Evolutionary conservation across 2,888 invertebrate genomes (phyloP).

Genomic region (Sturmia bella): DNA sequence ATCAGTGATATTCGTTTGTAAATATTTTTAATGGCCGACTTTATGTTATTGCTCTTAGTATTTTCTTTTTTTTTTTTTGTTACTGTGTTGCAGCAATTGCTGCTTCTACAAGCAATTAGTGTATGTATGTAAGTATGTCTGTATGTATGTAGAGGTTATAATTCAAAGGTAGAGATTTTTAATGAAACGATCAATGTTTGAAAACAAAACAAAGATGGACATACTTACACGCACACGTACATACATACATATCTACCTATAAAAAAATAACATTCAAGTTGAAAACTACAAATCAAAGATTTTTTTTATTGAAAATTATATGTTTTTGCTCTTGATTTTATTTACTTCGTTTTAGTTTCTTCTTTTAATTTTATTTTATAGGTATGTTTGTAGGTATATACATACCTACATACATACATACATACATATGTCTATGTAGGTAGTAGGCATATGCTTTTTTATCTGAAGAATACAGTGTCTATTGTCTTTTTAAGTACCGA

Average conservation of each 20-base stretch:
- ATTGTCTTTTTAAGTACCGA: slow-evolving; percentile 67
- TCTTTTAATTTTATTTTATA: slow-evolving; percentile 4
- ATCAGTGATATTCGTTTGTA: slow-evolving; percentile 59
- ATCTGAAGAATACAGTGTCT: slow-evolving; percentile 42
- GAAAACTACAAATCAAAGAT: slow-evolving; percentile 33
- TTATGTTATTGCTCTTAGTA: slow-evolving; percentile 55
- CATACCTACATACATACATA: no score
- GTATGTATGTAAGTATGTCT: slow-evolving; percentile 55
- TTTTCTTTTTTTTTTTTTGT: no score
- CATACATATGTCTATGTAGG: no score
- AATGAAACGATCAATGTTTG: slow-evolving; percentile 58
- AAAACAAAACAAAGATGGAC: slow-evolving; percentile 32
- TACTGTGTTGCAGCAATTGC: slow-evolving; percentile 51
- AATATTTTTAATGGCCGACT: slow-evolving; percentile 72
- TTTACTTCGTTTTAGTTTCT: slow-evolving; percentile 2
- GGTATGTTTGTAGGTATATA: slow-evolving; percentile 33
- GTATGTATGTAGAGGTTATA: no score
- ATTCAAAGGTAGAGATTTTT: slow-evolving; percentile 57
- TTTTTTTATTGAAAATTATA: slow-evolving; percentile 25
- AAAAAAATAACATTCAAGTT: slow-evolving; percentile 6
- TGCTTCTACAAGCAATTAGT: slow-evolving; percentile 78
- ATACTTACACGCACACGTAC: no score
- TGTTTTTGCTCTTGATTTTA: not conserved
- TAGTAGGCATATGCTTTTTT: slow-evolving; percentile 48
- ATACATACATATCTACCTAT: no score